Conservation (phyloP, 2,797 vertebrate genomes). For the Diglossa cyanea region DNA sequence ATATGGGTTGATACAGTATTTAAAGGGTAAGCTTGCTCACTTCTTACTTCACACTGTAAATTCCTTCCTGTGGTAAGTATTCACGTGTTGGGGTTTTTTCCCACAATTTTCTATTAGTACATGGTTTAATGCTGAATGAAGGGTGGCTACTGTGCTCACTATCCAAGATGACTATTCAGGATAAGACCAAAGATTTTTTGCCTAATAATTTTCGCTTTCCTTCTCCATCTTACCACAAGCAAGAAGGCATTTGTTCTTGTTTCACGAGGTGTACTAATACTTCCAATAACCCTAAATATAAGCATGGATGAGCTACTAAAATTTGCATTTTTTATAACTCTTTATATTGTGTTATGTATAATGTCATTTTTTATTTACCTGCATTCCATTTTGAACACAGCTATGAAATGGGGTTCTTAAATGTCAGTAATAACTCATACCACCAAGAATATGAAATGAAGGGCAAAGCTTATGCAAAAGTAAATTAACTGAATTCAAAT, state of each 20-base stretch:
- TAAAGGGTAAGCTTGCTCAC: background rate
- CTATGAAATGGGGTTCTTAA: conserved; percentile 51
- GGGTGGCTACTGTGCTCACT: background rate
- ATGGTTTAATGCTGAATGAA: background rate
- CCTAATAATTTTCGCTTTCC: background rate
- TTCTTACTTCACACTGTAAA: background rate
- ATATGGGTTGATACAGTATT: background rate
- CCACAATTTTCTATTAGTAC: background rate
- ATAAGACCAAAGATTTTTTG: background rate
- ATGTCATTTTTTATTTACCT: conserved; percentile 66
- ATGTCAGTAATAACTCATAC: conserved; percentile 63
- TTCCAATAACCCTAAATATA: background rate
- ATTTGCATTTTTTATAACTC: conserved; percentile 46
- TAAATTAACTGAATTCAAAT: conserved; percentile 48
- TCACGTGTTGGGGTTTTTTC: background rate
- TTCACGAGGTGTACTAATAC: background rate
- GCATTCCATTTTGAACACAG: conserved; percentile 47
- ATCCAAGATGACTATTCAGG: background rate
- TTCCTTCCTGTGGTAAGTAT: background rate
- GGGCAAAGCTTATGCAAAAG: conserved; percentile 38
- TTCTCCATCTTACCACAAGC: background rate
- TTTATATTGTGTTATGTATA: conserved; percentile 31
- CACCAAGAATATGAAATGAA: conserved; percentile 45
- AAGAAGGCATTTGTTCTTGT: background rate
- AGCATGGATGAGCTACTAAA: background rate